Base-by-base conservation (phyloP, 2,888 invertebrate genomes). In the Drosophila testacea region DNA sequence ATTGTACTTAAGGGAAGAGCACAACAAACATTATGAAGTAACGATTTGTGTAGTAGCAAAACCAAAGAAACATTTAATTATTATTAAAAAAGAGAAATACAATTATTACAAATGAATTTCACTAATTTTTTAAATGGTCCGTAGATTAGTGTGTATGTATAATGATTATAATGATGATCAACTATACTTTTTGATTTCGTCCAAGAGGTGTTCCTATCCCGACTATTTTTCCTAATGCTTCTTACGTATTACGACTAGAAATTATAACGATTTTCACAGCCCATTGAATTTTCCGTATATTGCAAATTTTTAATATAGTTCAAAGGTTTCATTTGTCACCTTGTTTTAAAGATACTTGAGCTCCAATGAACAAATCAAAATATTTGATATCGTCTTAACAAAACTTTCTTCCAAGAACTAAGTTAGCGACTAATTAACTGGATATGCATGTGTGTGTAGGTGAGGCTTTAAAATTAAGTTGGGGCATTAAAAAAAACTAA, bases 341-440 rank as follows among this genome's bases (percentile, higher is more conserved):
- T 56, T 44, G 4, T 30, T 38, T 39, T 6, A 13, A 54, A 28
- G 36, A 36, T 36, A 36, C 50, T 39, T 22, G n/a, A 50, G 66
- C 52, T 79, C 59, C 64, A 69, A 84, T 64, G 64, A 81, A 78
- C 65, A 69, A 84, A 87, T 83, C 87, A 76, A 86, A 83, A 83
- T 74, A 65, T 83, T 79, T 73, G 30, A 54, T 72, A 70, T 57
- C 56, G 67, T 67, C 66, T 79, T 52, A 66, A 68, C 39, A 47
- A 69, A 78, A 81, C 78, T 83, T 81, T 86, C 83, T 83, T 83
- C 83, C 83, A 81, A 79, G 73, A 86, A 83, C 74, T 82, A 83
- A 82, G 81, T 82, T 82, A 83, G 73, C 69, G 69, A 69, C 72
- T 83, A 83, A 71, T 81, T 87, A 83, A 81, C 66, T 86, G 81